A percentile compares a stretch with the other conserved stretches of the same genome.
Conservation (phyloP, 2,888 invertebrate genomes). For the Meganola albula region DNA sequence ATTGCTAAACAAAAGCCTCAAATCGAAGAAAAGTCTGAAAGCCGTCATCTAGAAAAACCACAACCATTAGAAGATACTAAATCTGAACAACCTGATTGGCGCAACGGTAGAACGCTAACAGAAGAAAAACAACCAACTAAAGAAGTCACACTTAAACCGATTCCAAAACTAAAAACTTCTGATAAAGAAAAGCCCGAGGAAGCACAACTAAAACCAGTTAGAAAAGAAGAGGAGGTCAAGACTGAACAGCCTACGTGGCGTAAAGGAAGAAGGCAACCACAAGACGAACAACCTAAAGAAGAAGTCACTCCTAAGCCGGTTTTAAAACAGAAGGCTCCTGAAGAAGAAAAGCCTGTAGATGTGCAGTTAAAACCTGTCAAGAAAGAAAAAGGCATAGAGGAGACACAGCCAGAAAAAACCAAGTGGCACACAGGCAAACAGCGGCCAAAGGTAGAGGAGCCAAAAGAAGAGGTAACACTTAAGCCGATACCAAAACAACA, state of each 20-base stretch:
- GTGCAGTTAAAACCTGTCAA: conserved; percentile 33
- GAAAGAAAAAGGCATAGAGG: conserved; percentile 50
- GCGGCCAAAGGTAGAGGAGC: conserved; percentile 35
- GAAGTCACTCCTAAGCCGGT: conserved; percentile 14
- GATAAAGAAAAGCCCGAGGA: conserved; percentile 50
- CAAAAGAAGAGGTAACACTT: conserved; percentile 39
- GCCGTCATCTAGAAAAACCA: conserved; percentile 36
- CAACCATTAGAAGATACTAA: conserved; percentile 52
- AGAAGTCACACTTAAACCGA: conserved; percentile 37
- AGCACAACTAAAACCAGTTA: conserved; percentile 32
- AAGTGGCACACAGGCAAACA: conserved; percentile 32
- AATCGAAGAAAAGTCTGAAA: conserved; percentile 53
- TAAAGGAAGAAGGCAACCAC: conserved; percentile 12
- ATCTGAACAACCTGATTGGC: conserved; percentile 36
- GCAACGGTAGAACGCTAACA: conserved; percentile 25
- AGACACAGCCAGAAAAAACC: conserved; percentile 37
- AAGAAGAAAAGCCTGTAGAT: conserved; percentile 58
- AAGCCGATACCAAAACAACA: conserved; percentile 37
- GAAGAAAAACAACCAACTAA: conserved; percentile 42
- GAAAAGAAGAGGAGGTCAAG: conserved; percentile 36
- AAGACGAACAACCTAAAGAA: conserved; percentile 14
- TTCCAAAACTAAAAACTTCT: conserved; percentile 36
- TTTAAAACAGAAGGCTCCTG: conserved; percentile 2
- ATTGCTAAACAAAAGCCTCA: conserved; percentile 29
- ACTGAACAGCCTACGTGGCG: conserved; percentile 34